Evolutionary conservation across 1,140 invertebrate genomes (phyloP), one percentile per base, ranked within the genome.

Genomic region (Scaptomyza pallida): DNA sequence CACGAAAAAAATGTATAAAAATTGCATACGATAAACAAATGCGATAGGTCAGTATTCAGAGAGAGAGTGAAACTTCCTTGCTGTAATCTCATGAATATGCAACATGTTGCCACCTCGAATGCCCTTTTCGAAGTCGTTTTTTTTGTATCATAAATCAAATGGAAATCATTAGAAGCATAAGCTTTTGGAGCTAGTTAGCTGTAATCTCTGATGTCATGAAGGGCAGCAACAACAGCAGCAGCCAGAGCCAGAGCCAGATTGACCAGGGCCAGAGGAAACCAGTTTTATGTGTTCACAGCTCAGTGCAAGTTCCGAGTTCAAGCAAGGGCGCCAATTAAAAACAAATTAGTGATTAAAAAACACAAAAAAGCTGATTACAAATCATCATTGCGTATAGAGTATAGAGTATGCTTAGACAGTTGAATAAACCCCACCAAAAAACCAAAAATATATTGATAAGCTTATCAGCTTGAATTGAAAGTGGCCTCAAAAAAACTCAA

Each of bases 271-370:
- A 63, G 51, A 3, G n/a, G 35, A 70, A 70, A 70, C 67, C 67
- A 70, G 67, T 70, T 70, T 56, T 64, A 56, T 64, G 12, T 26
- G 1, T 4, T 26, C 21, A 23, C 48, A 60, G 48, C 51, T 67
- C 30, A 40, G 8, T 40, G 33, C 17, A 30, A 54, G 65, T 63
- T 63, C 67, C 59, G 50, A 70, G 67, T 70, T 70, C 60, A 70
- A 21, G 60, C 67, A 63, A 70, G 67, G 67, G 67, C 67, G 48
- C 15, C 67, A 70, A 70, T 70, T 70, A 70, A 70, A 70, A 70
- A 40, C 52, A 64, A 70, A 70, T 70, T 70, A 70, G 51, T 44
- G 51, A 56, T 47, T 50, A 50, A 55, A 50, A 37, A 37, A n/a
- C 33, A 37, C 10, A n/a, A n/a, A 47, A n/a, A 47, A 50, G 60